phyloP scores from a whole-genome alignment of 37 sponge, comb jelly and placozoan genomes.

The Beroe ovata region DNA sequence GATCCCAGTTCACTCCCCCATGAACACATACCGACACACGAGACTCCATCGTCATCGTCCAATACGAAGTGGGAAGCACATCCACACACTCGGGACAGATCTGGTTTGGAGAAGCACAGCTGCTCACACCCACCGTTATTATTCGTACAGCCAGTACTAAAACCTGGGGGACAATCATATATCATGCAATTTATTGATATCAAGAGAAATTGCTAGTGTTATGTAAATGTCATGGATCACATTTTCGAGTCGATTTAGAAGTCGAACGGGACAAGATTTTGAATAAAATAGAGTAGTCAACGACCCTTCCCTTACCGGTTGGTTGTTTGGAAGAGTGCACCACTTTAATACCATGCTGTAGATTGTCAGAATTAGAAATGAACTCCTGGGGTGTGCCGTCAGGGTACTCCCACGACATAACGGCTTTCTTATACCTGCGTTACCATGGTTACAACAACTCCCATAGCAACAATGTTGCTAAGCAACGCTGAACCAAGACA shows the following conservation, averaged over 20 bases:
- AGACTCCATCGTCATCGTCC: not conserved
- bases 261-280: too few species aligned
- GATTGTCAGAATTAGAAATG: not conserved
- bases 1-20: too few species aligned
- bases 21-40: conserved; percentile 15
- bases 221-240: too few species aligned
- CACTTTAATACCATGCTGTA: conserved; percentile 42
- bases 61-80: conserved; percentile 59
- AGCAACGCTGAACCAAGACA: too few species aligned
- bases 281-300: too few species aligned
- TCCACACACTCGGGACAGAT: conserved; percentile 2
- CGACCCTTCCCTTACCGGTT: conserved; percentile 17
- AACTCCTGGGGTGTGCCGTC: not conserved
- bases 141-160: conserved; percentile 1
- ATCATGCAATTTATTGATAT: too few species aligned
- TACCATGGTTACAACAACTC: too few species aligned
- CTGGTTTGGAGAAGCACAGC: conserved; percentile 50
- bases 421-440: conserved; percentile 32
- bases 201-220: too few species aligned
- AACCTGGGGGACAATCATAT: conserved; percentile 45
- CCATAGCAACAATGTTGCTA: too few species aligned
- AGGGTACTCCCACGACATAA: conserved; percentile 65
- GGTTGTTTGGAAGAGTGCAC: conserved; percentile 43
- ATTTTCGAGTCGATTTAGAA: too few species aligned
- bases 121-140: conserved; percentile 39